These are phyloP conservation scores for Glomeris marginata DNA, from an alignment of 2,888 invertebrate genomes.

Conservation along the genomic window DNA sequence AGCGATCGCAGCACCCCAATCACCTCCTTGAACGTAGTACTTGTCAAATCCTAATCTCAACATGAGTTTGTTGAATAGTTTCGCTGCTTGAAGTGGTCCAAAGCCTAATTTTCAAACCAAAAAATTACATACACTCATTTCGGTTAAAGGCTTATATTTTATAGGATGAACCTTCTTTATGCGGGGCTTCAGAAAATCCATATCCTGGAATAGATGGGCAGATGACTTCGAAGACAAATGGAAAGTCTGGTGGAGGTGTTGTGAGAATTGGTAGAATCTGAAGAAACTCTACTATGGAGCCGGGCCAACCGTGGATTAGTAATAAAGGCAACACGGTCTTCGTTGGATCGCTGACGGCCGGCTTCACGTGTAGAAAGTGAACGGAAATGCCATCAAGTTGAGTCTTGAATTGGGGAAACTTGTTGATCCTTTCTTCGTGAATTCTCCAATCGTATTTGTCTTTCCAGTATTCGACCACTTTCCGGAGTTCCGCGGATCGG, in stretches of 20 bases:
- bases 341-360: conserved; percentile 27
- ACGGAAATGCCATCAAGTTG: conserved; percentile 58
- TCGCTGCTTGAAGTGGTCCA: conserved; percentile 23
- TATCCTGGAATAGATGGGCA: conserved; percentile 40
- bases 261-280: conserved; percentile 49
- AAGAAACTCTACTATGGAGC: conserved; percentile 63
- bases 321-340: conserved; percentile 45
- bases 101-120: conserved; percentile 16
- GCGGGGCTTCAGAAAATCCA: conserved; percentile 39
- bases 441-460: conserved; percentile 55
- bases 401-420: conserved; percentile 56
- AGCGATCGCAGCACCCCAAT: conserved; percentile 59
- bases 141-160: neutral
- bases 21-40: conserved; percentile 61
- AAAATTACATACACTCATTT: neutral
- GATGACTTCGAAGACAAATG: conserved; percentile 26
- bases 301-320: conserved; percentile 73
- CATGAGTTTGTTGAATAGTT: conserved; percentile 50
- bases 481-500: conserved; percentile 48
- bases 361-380: conserved; percentile 57
- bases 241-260: conserved; percentile 14
- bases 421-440: conserved; percentile 52
- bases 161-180: conserved; percentile 38
- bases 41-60: conserved; percentile 45
- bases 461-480: conserved; percentile 59